Conservation (phyloP, 2,113 vertebrate genomes). For the Grus americana region DNA sequence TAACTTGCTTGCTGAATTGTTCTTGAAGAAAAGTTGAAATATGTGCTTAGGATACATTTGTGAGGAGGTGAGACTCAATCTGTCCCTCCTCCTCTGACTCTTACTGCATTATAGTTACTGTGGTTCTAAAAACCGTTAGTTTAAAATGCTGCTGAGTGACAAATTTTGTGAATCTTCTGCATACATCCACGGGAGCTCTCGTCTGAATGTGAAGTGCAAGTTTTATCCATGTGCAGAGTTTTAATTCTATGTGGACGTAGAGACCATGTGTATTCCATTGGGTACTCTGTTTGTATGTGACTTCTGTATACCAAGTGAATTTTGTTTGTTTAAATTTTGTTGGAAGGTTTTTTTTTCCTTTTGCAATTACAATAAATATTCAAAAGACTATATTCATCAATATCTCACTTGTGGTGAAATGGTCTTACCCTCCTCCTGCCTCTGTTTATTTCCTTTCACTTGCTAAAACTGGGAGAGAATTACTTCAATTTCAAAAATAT, state of each 20-base stretch:
- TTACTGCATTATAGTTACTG: slow-evolving; percentile 52
- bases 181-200: slow-evolving; percentile 41
- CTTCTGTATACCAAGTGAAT: slow-evolving; percentile 76
- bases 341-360: slow-evolving; percentile 74
- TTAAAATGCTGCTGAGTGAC: slow-evolving; percentile 53
- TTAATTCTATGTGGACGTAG: slow-evolving; percentile 64
- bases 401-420: slow-evolving; percentile 31
- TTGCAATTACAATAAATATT: slow-evolving; percentile 87
- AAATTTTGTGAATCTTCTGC: slow-evolving; percentile 46
- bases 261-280: slow-evolving; percentile 68
- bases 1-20: slow-evolving; percentile 33
- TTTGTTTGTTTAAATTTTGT: slow-evolving; percentile 58
- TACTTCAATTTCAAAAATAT: not conserved
- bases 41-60: not conserved
- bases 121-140: slow-evolving; percentile 41
- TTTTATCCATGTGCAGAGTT: slow-evolving; percentile 67
- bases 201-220: slow-evolving; percentile 63
- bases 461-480: not conserved
- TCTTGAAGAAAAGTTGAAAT: slow-evolving; percentile 33
- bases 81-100: not conserved
- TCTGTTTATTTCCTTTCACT: not conserved
- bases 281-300: slow-evolving; percentile 80
- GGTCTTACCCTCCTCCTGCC: not conserved
- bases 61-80: not conserved
- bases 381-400: slow-evolving; percentile 79